Evolutionary conservation across 2,797 vertebrate species (phyloP).

Genomic region (Sebastes oblongus): DNA sequence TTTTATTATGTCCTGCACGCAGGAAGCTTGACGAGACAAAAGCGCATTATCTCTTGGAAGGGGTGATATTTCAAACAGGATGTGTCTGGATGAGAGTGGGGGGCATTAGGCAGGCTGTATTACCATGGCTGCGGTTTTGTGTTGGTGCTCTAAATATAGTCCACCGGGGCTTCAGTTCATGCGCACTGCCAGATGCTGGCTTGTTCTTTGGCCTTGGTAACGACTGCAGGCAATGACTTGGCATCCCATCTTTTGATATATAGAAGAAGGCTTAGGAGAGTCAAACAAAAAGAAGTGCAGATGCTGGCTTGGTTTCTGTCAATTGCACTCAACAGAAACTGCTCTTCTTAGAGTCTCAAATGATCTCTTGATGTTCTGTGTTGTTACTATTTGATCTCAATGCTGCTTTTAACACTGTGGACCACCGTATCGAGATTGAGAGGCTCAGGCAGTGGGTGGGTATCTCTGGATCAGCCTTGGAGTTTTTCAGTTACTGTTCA

Average conservation of each 20-base stretch:
- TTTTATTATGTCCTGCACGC: not conserved
- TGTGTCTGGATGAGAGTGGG: conserved; percentile 6
- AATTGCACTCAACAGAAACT: not conserved
- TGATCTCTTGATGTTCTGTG: not conserved
- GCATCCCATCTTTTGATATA: not conserved
- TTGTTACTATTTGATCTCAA: not conserved
- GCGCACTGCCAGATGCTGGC: not conserved
- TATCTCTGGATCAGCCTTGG: not conserved
- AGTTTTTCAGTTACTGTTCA: not conserved
- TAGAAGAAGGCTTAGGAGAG: not conserved
- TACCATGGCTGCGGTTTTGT: conserved; percentile 22
- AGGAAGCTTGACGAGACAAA: not conserved
- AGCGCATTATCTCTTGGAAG: conserved; percentile 1
- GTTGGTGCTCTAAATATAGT: conserved; percentile 49
- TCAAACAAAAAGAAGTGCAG: not conserved
- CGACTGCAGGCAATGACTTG: not conserved
- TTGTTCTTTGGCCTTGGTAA: not conserved
- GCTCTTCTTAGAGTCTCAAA: too few relatives aligned
- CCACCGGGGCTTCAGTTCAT: not conserved
- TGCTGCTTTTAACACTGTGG: not conserved
- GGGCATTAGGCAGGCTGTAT: conserved; percentile 33
- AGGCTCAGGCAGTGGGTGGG: not conserved
- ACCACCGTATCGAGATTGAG: not conserved
- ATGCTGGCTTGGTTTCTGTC: not conserved
- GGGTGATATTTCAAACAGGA: conserved; percentile 44